Percentiles rank a stretch among this genome's conserved stretches.
phyloP scores from a whole-genome alignment of 2,797 vertebrate species.

The Arnoldichthys spilopterus region DNA sequence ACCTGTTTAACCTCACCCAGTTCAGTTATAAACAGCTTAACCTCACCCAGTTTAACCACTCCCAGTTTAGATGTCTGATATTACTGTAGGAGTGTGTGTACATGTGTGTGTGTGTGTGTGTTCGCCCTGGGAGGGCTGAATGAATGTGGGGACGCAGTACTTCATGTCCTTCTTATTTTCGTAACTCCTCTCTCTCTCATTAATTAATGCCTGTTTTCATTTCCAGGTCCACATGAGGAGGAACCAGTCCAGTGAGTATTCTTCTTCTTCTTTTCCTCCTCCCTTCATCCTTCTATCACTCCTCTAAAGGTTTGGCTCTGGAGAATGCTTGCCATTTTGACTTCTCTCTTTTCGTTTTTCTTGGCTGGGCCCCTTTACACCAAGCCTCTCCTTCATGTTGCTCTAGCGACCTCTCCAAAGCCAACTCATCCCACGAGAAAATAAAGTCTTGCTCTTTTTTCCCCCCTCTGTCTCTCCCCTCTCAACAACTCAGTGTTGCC shows the following conservation, averaged over 20 bases:
- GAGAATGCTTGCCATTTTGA: constrained; percentile 57
- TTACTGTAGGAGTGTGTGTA: neutral
- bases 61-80: no score
- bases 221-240: constrained; percentile 90
- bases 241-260: constrained; percentile 96
- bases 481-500: constrained; percentile 54
- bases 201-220: constrained; percentile 69
- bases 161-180: constrained; percentile 50
- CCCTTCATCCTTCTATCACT: constrained; percentile 36
- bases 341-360: constrained; percentile 65
- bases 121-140: constrained; percentile 38
- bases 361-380: constrained; percentile 67
- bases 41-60: no score
- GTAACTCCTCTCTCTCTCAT: constrained; percentile 50
- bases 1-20: no score
- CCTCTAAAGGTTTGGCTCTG: constrained; percentile 55
- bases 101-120: constrained; percentile 10
- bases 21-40: no score
- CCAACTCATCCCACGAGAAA: constrained; percentile 67
- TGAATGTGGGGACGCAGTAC: constrained; percentile 36
- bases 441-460: constrained; percentile 63
- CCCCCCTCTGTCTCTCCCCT: constrained; percentile 54
- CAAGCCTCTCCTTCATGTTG: constrained; percentile 68
- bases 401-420: constrained; percentile 66
- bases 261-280: constrained; percentile 38